These are phyloP conservation scores for Alsophila aescularia DNA, from an alignment of 2,888 invertebrate genomes.

Conservation along the genomic window DNA sequence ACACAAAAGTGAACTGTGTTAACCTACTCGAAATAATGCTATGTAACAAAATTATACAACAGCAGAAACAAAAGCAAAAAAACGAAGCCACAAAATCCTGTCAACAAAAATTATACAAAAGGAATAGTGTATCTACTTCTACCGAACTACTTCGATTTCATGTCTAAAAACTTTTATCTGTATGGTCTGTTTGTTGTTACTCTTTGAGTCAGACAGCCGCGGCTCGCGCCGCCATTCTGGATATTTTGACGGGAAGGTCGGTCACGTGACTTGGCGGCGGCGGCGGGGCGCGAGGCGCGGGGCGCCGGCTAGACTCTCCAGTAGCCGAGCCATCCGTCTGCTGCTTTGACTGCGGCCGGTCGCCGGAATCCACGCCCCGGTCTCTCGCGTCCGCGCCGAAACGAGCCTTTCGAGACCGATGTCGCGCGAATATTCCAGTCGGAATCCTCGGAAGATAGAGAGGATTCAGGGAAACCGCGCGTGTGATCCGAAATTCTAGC, in stretches of 20 bases:
- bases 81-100: too few species aligned
- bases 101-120: too few species aligned
- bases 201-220: constrained; percentile 64
- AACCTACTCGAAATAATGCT: too few species aligned
- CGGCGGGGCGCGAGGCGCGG: constrained; percentile 60
- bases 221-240: constrained; percentile 84
- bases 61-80: too few species aligned
- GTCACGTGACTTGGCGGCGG: constrained; percentile 88
- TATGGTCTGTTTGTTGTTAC: constrained; percentile 30
- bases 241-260: constrained; percentile 94
- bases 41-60: too few species aligned
- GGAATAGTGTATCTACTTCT: too few species aligned
- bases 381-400: constrained; percentile 59
- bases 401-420: constrained; percentile 39
- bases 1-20: too few species aligned
- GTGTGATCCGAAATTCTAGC: constrained; percentile 31
- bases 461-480: constrained; percentile 27
- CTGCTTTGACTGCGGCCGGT: constrained; percentile 80
- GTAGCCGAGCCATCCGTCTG: constrained; percentile 85
- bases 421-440: constrained; percentile 37
- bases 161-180: not conserved
- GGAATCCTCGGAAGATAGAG: constrained; percentile 24
- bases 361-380: constrained; percentile 77
- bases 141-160: too few species aligned
- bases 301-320: constrained; percentile 87